Percentiles rank a stretch among this genome's conserved stretches.
Evolutionary conservation across 2,888 invertebrate genomes (phyloP).

Genomic region (Liodrosophila aerea): DNA sequence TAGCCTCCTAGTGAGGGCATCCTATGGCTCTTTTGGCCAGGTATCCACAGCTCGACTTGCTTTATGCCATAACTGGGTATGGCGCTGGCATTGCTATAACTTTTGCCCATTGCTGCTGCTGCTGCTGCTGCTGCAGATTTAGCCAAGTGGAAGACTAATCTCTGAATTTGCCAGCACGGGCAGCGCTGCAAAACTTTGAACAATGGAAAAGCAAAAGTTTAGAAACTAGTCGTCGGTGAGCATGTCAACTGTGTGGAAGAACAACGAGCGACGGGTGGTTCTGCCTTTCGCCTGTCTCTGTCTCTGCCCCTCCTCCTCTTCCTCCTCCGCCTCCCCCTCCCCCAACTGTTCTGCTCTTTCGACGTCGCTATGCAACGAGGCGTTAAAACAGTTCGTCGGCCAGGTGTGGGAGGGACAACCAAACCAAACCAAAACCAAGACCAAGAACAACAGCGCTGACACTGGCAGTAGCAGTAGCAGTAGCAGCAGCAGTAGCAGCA

Average conservation of each 20-base stretch:
- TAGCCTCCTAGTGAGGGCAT: neutral
- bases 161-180: constrained; percentile 61
- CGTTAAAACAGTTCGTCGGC: constrained; percentile 55
- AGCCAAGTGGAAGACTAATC: constrained; percentile 79
- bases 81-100: constrained; percentile 57
- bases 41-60: constrained; percentile 47
- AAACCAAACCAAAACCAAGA: constrained; percentile 6
- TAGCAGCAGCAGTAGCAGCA: constrained; percentile 7
- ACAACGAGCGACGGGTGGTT: constrained; percentile 66
- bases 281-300: neutral
- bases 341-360: neutral
- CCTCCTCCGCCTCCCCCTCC: no score
- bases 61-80: constrained; percentile 45
- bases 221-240: constrained; percentile 70
- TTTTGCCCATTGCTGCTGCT: constrained; percentile 57
- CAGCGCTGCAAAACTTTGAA: constrained; percentile 61
- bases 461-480: neutral
- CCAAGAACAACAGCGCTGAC: constrained; percentile 11
- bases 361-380: constrained; percentile 55
- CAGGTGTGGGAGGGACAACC: constrained; percentile 31
- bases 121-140: constrained; percentile 49
- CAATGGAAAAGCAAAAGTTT: constrained; percentile 69
- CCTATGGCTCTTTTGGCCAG: constrained; percentile 40
- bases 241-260: constrained; percentile 71
- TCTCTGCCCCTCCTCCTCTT: no score